A percentile compares a stretch with the other conserved stretches of the same genome.
phyloP scores from a whole-genome alignment of 2,888 invertebrate species.

The Conomelus anceps region DNA sequence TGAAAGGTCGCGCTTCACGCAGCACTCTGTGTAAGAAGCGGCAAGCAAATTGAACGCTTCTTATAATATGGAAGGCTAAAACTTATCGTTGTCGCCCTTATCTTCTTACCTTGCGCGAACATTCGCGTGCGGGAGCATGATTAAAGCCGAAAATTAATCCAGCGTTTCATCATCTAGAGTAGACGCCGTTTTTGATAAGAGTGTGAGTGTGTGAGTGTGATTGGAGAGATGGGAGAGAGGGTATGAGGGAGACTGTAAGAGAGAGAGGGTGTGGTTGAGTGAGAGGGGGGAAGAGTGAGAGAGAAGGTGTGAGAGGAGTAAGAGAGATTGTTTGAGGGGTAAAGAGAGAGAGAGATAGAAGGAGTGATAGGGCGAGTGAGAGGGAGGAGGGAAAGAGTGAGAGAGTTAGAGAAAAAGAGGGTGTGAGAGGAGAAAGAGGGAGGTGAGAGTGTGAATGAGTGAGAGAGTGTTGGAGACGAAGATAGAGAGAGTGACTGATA shows the following conservation, averaged over 20 bases:
- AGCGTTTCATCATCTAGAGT: too few species aligned
- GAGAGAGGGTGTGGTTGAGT: not conserved
- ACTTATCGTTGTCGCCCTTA: too few species aligned
- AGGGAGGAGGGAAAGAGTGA: not conserved
- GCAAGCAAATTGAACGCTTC: too few species aligned
- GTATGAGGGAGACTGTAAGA: not conserved
- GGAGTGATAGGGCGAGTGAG: too few species aligned
- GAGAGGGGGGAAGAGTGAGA: not conserved
- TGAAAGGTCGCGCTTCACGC: too few species aligned
- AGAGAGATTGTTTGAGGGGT: not conserved
- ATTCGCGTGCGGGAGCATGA: too few species aligned
- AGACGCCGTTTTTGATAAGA: too few species aligned
- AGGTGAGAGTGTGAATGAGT: not conserved
- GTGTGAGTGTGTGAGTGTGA: not conserved
- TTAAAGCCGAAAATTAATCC: too few species aligned
- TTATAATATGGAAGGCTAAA: too few species aligned
- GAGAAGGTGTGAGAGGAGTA: not conserved
- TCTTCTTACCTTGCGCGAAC: too few species aligned
- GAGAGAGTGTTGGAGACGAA: not conserved
- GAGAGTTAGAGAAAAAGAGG: not conserved
- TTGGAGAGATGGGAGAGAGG: not conserved
- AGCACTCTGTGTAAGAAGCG: too few species aligned
- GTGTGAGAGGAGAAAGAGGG: not conserved
- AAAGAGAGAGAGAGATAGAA: not conserved
- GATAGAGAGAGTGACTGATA: not conserved